phyloP scores from a whole-genome alignment of 2,113 vertebrate species.

The Poecilia latipinna region DNA sequence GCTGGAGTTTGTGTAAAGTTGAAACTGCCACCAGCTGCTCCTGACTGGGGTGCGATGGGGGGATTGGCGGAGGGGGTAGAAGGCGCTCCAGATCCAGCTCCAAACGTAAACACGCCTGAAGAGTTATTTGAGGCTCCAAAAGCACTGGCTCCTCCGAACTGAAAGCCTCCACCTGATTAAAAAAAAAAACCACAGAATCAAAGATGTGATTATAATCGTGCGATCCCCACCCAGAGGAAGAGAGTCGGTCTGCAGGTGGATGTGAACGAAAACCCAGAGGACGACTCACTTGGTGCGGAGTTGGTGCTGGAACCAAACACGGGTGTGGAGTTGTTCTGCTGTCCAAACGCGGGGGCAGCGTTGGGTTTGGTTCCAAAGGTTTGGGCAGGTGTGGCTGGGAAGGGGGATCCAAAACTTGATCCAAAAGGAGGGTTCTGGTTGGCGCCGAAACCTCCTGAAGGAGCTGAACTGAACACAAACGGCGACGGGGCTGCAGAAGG shows the following conservation, averaged over 20 bases:
- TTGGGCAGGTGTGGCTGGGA: conserved; percentile 80
- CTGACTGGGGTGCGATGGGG: conserved; percentile 77
- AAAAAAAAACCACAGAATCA: neutral
- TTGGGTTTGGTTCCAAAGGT: conserved; percentile 87
- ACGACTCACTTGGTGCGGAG: conserved; percentile 81
- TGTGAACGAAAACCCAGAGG: neutral
- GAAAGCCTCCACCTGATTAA: conserved; percentile 83
- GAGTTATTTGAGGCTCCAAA: conserved; percentile 80
- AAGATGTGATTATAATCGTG: neutral
- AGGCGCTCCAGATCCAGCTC: conserved; percentile 68
- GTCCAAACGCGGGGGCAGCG: conserved; percentile 85
- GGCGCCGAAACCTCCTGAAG: conserved; percentile 82
- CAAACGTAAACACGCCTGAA: conserved; percentile 88
- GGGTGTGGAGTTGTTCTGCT: conserved; percentile 81
- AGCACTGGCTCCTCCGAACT: conserved; percentile 85
- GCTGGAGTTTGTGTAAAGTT: conserved; percentile 77
- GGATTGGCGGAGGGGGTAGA: conserved; percentile 66
- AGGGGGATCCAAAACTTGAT: conserved; percentile 86
- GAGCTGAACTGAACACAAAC: conserved; percentile 84
- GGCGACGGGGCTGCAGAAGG: conserved; percentile 74
- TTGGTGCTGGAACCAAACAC: conserved; percentile 82
- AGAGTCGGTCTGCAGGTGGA: too few relatives aligned
- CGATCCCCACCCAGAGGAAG: neutral
- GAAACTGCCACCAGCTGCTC: conserved; percentile 81
- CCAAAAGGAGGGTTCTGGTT: conserved; percentile 87